Evolutionary conservation across 2,888 invertebrate species (phyloP).

Genomic region (Lasioglossum malachurum): DNA sequence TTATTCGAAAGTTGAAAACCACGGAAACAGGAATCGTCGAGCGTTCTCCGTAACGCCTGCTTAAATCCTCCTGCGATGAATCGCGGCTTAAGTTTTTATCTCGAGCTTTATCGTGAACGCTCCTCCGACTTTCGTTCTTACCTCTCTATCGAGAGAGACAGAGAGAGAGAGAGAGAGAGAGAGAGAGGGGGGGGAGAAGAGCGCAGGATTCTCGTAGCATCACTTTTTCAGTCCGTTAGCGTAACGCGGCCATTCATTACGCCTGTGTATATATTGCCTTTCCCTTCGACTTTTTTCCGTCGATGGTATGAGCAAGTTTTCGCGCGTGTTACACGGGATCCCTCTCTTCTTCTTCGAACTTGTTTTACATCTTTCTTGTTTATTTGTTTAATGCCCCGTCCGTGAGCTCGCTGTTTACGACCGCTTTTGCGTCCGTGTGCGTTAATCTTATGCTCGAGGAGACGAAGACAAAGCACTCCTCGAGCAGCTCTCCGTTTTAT

Average conservation of each 20-base stretch:
- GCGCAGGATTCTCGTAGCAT: not conserved
- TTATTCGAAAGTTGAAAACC: conserved; percentile 19
- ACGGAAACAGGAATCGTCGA: conserved; percentile 12
- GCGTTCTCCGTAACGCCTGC: not conserved
- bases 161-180: not conserved
- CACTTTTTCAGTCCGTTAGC: conserved; percentile 9
- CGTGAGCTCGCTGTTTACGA: not conserved
- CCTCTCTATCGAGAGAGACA: not conserved
- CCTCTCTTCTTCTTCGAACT: not conserved
- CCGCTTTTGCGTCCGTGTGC: not conserved
- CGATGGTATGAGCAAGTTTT: not conserved
- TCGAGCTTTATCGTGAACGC: not conserved
- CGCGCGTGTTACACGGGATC: not conserved
- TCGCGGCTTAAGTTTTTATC: not conserved
- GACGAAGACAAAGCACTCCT: no score
- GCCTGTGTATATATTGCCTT: not conserved
- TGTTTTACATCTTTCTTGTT: not conserved
- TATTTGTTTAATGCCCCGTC: not conserved
- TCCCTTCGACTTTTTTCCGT: not conserved
- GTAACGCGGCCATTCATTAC: not conserved
- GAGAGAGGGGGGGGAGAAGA: not conserved
- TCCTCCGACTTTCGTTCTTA: conserved; percentile 2
- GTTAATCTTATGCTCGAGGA: not conserved
- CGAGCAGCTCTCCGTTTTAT: no score
- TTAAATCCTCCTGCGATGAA: not conserved